These are phyloP conservation scores for Neuroterus valhalla DNA, from an alignment of 1,140 invertebrate species.

Conservation along the genomic window DNA sequence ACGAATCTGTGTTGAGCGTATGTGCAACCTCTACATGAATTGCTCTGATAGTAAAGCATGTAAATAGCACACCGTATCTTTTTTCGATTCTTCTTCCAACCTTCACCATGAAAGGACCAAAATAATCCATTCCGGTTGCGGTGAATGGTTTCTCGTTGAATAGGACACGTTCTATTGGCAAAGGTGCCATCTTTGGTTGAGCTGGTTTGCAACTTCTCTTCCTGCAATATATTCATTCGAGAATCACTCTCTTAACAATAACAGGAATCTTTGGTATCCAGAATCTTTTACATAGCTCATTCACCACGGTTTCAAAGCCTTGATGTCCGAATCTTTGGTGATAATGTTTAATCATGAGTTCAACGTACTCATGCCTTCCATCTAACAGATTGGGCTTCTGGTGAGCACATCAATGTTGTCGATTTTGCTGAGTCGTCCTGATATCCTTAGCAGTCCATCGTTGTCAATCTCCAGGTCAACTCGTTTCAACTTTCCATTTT, in stretches of 20 bases:
- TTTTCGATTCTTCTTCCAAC: constrained; percentile 20
- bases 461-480: not conserved
- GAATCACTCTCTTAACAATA: not conserved
- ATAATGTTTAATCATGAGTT: not conserved
- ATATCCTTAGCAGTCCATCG: not conserved
- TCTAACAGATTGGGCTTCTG: not conserved
- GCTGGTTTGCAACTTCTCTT: not conserved
- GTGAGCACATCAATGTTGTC: not conserved
- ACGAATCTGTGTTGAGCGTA: constrained; percentile 32
- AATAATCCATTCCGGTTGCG: constrained; percentile 21
- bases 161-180: not conserved
- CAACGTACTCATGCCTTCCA: not conserved
- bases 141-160: not conserved
- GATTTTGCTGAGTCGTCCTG: too few species aligned
- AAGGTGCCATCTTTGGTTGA: constrained; percentile 1
- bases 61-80: constrained; percentile 33
- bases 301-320: not conserved
- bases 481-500: not conserved
- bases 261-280: not conserved
- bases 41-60: constrained; percentile 29
- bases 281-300: constrained; percentile 23
- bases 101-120: constrained; percentile 18
- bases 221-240: not conserved
- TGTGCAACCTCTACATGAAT: constrained; percentile 43
- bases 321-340: not conserved